These are phyloP conservation scores for Dipodomys spectabilis DNA, from an alignment of 2,113 vertebrate species.

Conservation along the genomic window DNA sequence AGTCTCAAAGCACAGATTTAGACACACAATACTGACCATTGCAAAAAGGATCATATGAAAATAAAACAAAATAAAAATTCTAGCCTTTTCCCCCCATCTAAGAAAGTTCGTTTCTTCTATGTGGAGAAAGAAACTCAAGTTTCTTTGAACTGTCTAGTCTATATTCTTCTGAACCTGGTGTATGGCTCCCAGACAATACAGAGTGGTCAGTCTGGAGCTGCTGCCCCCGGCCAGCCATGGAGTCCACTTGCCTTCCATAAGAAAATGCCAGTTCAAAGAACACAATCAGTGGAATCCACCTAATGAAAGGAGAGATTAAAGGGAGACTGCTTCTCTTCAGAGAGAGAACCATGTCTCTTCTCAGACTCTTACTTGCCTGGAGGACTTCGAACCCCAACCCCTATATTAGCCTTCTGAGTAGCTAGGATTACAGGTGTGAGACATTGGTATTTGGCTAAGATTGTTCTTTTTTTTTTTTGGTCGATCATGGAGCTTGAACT, in stretches of 20 bases:
- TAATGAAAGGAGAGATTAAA: neutral
- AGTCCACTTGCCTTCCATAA: neutral
- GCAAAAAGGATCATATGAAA: neutral
- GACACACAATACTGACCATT: neutral
- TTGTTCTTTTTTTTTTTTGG: too few relatives aligned
- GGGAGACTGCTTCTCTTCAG: conserved; percentile 16
- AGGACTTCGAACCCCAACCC: too few relatives aligned
- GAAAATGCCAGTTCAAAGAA: neutral
- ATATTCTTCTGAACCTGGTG: neutral
- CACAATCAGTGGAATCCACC: neutral
- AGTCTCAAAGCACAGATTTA: neutral
- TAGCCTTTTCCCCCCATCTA: neutral
- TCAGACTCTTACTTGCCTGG: neutral
- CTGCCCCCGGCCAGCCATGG: neutral
- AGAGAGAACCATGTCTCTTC: conserved; percentile 52
- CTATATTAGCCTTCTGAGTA: too few relatives aligned
- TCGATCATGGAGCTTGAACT: too few relatives aligned
- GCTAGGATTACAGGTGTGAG: too few relatives aligned
- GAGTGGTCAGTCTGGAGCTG: too few relatives aligned
- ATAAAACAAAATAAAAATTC: conserved; percentile 6
- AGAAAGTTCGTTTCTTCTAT: neutral
- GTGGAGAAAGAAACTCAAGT: neutral
- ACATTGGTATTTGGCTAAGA: too few relatives aligned
- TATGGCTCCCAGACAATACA: neutral
- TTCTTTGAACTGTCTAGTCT: neutral